Base-by-base conservation (phyloP, 2,113 vertebrate species). In the Anas platyrhynchos region DNA sequence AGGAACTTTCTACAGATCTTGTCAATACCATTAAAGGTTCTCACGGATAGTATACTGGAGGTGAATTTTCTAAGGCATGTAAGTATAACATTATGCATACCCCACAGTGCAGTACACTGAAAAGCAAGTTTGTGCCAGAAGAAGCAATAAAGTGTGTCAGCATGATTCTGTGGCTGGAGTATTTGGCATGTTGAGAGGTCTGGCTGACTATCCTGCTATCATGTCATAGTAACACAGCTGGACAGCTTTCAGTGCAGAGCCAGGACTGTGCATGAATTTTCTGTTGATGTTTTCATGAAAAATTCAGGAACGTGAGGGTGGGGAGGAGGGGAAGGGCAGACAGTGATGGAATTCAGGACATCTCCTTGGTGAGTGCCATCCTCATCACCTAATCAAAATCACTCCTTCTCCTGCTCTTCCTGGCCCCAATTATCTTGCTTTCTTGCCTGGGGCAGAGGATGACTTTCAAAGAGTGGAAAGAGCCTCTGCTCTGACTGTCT, bases 151-250 rank as follows among this genome's bases (percentile, higher is more conserved):
- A 93, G 91, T 23, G 48, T 61, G 26, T 91, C 93, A 94, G 96
- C 93, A 79, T 73, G 93, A 84, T 61, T 93, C 93, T 89, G 66
- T 2, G 22, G 61, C 61, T 89, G 86, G 73, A 75, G 38, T 34
- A 27, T 63, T 43, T 86, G 86, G 86, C 66, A 43, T 78, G 54
- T 56, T 56, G 83, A 86, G 90, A 88, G 76, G 65, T 56, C 58
- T 65, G 86, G 58, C 54, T 91, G 58, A 68, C 69, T 68, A 72
- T 32, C 58, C 81, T 76, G 74, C 62, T 91, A 17, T 78, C 91
- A 32, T 91, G 91, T 85, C 94, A 93, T 62, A 84, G 84, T 9
- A 84, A 82, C 89, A 89, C 91, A 94, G 93, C 93, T 96, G 94
- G 93, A 89, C 83, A 94, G 77, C 77, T 91, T 87, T 87, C 91